Percentiles rank a stretch among this genome's conserved stretches.
These are phyloP conservation scores for Planococcus citri DNA, from an alignment of 1,140 invertebrate species.

Conservation along the genomic window DNA sequence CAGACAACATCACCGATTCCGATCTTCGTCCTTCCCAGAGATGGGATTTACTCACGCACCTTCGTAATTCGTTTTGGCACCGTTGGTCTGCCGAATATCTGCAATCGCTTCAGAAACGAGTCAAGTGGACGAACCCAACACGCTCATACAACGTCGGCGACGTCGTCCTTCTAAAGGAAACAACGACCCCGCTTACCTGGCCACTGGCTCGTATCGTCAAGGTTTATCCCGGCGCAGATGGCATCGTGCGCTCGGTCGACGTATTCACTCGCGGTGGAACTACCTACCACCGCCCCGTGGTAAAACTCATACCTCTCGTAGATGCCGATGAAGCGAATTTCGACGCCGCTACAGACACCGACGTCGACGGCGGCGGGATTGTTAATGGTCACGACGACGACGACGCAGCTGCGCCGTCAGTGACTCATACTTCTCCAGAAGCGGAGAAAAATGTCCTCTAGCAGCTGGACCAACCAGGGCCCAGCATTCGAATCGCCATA, in stretches of 20 bases:
- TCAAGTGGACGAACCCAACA: constrained; percentile 19
- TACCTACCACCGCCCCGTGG: neutral
- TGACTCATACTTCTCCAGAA: too few species aligned
- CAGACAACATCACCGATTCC: constrained; percentile 20
- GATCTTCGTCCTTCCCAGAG: neutral
- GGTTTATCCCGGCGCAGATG: constrained; percentile 18
- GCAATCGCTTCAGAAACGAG: neutral
- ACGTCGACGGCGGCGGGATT: too few species aligned
- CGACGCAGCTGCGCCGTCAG: too few species aligned
- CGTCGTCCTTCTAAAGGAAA: constrained; percentile 11
- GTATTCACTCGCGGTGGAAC: constrained; percentile 4
- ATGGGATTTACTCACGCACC: neutral
- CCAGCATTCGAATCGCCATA: too few species aligned
- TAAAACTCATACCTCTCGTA: constrained; percentile 16
- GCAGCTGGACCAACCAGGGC: too few species aligned
- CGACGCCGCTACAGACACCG: too few species aligned
- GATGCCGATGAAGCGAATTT: neutral
- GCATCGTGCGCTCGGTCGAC: neutral
- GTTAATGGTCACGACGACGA: too few species aligned
- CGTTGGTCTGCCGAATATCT: constrained; percentile 23
- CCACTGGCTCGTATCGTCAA: neutral
- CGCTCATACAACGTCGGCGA: neutral
- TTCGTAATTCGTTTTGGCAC: constrained; percentile 21
- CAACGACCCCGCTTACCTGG: constrained; percentile 15
- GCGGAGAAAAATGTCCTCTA: too few species aligned